A percentile compares a stretch with the other conserved stretches of the same genome.
Conservation (phyloP, 2,797 vertebrate species). For the Acanthopagrus latus region DNA sequence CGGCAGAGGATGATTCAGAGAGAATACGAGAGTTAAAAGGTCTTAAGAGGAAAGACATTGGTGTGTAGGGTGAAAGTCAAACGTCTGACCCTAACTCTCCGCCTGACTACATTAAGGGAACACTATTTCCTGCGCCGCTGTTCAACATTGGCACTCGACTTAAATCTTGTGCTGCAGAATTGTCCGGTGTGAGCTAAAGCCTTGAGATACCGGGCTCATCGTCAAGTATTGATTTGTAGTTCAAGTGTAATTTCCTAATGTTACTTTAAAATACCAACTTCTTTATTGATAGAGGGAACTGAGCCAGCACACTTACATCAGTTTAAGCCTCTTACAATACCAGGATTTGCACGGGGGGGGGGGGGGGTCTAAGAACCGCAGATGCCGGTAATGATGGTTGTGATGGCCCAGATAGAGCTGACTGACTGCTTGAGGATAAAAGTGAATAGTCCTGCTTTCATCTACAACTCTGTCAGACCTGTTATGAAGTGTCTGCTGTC, state of each 20-base stretch:
- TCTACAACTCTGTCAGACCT: conserved; percentile 29
- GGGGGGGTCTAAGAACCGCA: background rate
- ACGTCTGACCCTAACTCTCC: background rate
- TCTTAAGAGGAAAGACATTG: background rate
- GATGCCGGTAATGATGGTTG: background rate
- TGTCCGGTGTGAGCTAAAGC: background rate
- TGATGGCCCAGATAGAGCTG: background rate
- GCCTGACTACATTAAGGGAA: background rate
- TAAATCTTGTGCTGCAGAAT: background rate
- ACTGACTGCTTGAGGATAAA: conserved; percentile 7
- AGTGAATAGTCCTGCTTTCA: conserved; percentile 16
- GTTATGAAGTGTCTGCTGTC: conserved; percentile 35
- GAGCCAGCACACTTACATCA: background rate
- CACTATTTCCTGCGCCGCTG: too few relatives aligned
- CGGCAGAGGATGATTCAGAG: conserved; percentile 1
- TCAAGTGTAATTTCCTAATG: conserved; percentile 23
- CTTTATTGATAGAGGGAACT: conserved; percentile 25
- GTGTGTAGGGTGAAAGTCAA: background rate
- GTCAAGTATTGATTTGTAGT: conserved; percentile 27
- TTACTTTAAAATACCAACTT: conserved; percentile 26
- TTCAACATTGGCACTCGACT: background rate
- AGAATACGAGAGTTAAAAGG: too few relatives aligned
- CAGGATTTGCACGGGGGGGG: background rate
- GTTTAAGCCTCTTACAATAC: background rate
- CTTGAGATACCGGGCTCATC: background rate